A percentile compares a stretch with the other conserved stretches of the same genome.
Evolutionary conservation across 2,888 invertebrate species (phyloP).

Genomic region (Tipula vernalis): DNA sequence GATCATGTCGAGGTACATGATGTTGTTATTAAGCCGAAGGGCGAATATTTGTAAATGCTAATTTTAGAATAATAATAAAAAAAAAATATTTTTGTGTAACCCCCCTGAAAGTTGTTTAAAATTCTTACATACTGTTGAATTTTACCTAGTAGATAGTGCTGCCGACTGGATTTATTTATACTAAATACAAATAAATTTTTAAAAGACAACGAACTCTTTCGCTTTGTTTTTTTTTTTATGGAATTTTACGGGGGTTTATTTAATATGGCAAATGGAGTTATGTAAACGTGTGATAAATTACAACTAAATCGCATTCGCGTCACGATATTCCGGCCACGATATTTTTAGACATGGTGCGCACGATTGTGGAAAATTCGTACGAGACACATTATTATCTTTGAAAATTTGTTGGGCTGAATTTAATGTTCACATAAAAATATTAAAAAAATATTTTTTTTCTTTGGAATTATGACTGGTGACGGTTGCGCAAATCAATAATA

Average conservation of each 20-base stretch:
- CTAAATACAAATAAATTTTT: not conserved
- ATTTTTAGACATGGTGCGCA: not conserved
- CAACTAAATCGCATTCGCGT: not conserved
- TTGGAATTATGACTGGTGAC: not conserved
- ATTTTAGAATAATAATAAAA: not conserved
- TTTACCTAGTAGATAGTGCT: not conserved
- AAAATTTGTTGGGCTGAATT: not conserved
- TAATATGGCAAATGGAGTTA: not conserved
- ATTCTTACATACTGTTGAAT: not conserved
- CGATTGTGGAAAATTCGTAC: too few relatives aligned
- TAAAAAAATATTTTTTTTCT: not conserved
- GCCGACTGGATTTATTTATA: not conserved
- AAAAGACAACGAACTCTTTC: not conserved
- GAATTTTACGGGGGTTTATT: not conserved
- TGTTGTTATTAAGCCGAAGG: conserved; percentile 22
- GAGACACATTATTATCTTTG: not conserved
- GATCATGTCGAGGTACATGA: conserved; percentile 25
- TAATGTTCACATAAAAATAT: not conserved
- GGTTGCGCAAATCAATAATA: not conserved
- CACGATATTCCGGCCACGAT: not conserved
- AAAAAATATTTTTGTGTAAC: not conserved
- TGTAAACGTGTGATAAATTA: not conserved
- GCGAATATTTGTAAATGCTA: conserved; percentile 21
- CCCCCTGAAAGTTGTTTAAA: not conserved
- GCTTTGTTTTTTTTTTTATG: not conserved